Evolutionary conservation across 2,797 vertebrate species (phyloP).

Genomic region (Lophius americanus): DNA sequence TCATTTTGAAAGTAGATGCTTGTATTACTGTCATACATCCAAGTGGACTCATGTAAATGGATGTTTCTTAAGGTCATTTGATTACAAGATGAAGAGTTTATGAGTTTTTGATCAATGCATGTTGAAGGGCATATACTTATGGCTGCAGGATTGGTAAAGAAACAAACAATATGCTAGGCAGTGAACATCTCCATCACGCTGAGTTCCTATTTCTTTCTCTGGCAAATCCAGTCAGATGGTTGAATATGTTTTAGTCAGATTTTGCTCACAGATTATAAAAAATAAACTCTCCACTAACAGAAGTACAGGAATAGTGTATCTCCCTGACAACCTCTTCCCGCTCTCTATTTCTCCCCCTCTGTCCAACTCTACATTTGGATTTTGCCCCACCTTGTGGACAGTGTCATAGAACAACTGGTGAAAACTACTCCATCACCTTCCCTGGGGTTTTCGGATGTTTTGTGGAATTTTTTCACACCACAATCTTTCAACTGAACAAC

Average conservation of each 20-base stretch:
- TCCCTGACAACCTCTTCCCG: not conserved
- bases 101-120: not conserved
- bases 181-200: not conserved
- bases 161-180: not conserved
- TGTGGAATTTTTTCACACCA: conserved; percentile 3
- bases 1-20: not conserved
- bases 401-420: conserved; percentile 15
- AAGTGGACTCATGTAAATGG: not conserved
- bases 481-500: conserved; percentile 8
- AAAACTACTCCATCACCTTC: not conserved
- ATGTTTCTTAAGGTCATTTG: conserved; percentile 1
- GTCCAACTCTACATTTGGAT: conserved; percentile 37
- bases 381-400: conserved; percentile 72
- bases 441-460: not conserved
- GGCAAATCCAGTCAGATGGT: not conserved
- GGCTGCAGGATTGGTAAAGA: conserved; percentile 44
- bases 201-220: not conserved
- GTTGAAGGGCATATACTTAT: conserved; percentile 42
- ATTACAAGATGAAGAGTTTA: conserved; percentile 3
- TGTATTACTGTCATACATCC: not conserved
- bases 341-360: not conserved
- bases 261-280: conserved; percentile 9
- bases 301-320: conserved; percentile 15
- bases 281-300: conserved; percentile 17
- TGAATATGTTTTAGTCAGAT: conserved; percentile 1